Base-by-base conservation (phyloP, 1,140 invertebrate genomes). In the Neomicropteryx cornuta region DNA sequence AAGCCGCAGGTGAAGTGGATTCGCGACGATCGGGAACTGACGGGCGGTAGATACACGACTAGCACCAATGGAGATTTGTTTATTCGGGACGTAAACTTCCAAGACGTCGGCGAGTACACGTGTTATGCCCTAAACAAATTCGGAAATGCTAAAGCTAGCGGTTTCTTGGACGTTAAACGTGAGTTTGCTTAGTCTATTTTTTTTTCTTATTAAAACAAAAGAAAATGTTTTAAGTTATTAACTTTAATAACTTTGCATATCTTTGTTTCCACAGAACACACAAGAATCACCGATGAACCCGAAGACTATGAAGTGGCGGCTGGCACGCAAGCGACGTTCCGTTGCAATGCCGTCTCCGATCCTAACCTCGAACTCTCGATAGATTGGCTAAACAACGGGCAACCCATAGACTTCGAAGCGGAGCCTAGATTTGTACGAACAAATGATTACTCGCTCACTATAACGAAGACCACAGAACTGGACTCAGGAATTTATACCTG, bases 401-500 rank as follows among this genome's bases (percentile, higher is more conserved):
- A 87, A 48, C 68, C 72, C 1, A 91, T 98, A 33, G 87, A 96
- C 62, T 88, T 91, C 50, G 87, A 91, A 36, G 67, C 72, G 37
- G 80, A 91, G 58, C 86, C 87, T 20, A 75, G 87, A 27, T 90
- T 88, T 56, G 72, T 85, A 1, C 74, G 78, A 55, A 78, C 81
- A 36, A 83, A 84, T 45, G 91, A 97, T 66, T 88, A 89, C 56
- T 96, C 94, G 0, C 65, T 99, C 34, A 87, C 86, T 5, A 95
- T 99, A 36, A 84, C 86, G 5, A 92, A 95, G 63, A 94, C 92
- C 10, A 86, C 81, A 18, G 92, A 95, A 63, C 62, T 94, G 35
- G 92, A 97, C 66, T 95, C 95, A 6, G 94, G 93, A 10, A 77
- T 76, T 31, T 98, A 98, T 53, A 97, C 93, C 1, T 99, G 96